phyloP scores from a whole-genome alignment of 2,888 invertebrate species.

The Digitonthophagus gazella region DNA sequence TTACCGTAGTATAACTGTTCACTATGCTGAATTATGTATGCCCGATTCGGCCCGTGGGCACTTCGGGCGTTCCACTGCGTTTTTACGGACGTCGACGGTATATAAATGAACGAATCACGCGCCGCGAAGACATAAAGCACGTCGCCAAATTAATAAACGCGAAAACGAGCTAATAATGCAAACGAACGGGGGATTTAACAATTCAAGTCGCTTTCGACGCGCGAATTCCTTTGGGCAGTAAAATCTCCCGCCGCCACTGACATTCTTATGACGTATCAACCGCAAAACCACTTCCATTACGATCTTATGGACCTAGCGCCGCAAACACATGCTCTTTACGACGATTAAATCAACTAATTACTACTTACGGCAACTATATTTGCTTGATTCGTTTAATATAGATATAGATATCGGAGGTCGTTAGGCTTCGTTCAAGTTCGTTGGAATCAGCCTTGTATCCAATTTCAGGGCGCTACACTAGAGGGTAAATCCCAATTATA shows the following conservation, averaged over 20 bases:
- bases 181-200: background rate
- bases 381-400: background rate
- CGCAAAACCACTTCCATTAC: background rate
- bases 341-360: background rate
- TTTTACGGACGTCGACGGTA: slow-evolving; percentile 17
- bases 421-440: too few relatives aligned
- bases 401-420: too few relatives aligned
- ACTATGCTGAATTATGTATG: slow-evolving; percentile 8
- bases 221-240: background rate
- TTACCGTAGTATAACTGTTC: slow-evolving; percentile 5
- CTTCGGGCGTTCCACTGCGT: slow-evolving; percentile 13
- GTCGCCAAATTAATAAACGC: slow-evolving; percentile 20
- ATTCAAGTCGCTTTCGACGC: background rate
- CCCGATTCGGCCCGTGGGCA: slow-evolving; percentile 10
- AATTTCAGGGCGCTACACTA: background rate
- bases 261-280: background rate
- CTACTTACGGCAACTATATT: background rate
- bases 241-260: background rate
- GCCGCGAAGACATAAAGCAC: slow-evolving; percentile 18
- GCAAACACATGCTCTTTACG: background rate
- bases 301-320: background rate
- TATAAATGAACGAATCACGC: slow-evolving; percentile 16
- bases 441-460: background rate
- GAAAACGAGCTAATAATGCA: slow-evolving; percentile 5
- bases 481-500: background rate